phyloP scores from a whole-genome alignment of 2,888 invertebrate species.

The Dasysyrphus albostriatus region DNA sequence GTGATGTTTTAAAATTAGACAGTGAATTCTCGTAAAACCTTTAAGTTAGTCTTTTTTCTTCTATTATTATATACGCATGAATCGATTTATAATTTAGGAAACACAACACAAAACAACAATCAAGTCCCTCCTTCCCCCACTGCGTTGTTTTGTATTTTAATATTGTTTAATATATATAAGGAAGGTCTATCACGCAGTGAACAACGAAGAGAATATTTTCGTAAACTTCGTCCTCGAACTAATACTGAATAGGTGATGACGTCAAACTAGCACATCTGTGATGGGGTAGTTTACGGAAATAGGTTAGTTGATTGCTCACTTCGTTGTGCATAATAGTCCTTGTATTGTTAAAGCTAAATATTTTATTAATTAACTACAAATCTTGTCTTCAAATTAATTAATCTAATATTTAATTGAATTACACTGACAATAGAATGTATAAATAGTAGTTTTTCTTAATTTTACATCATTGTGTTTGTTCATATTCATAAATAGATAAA shows the following conservation, averaged over 20 bases:
- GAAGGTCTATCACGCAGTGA: slow-evolving; percentile 6
- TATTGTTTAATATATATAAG: neutral
- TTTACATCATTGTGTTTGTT: neutral
- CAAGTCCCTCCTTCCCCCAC: too few species aligned
- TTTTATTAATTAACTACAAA: neutral
- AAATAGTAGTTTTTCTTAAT: neutral
- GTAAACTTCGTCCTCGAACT: neutral
- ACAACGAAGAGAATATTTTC: neutral
- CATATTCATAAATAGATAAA: neutral
- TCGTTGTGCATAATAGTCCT: neutral
- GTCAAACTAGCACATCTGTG: slow-evolving; percentile 3
- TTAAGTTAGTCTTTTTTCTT: neutral
- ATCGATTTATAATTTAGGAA: slow-evolving; percentile 8
- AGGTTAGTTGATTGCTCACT: neutral
- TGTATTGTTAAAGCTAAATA: neutral
- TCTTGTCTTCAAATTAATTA: neutral
- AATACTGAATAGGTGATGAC: slow-evolving; percentile 14
- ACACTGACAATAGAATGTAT: neutral
- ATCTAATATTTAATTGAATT: neutral
- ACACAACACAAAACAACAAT: neutral
- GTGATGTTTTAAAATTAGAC: neutral
- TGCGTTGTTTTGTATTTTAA: neutral
- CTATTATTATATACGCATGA: neutral
- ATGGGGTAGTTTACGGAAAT: neutral
- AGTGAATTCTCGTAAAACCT: neutral